Conservation (phyloP, 1,140 invertebrate species). For the Zeugodacus cucurbitae region DNA sequence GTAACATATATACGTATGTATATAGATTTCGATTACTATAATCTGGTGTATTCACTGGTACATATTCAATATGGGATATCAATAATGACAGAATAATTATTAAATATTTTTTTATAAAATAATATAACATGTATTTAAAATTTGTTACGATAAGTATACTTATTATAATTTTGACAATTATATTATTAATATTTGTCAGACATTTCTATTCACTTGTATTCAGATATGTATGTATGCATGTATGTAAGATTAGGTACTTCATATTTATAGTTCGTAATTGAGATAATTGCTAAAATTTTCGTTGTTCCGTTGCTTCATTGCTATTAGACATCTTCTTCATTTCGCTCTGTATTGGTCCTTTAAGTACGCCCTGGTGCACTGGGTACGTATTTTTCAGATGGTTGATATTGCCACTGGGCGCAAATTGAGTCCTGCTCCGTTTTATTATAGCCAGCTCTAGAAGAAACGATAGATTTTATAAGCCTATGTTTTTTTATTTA, state of each 20-base stretch:
- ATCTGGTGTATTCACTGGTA: too few species aligned
- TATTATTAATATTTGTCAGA: too few species aligned
- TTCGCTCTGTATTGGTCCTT: background rate
- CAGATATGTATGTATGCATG: background rate
- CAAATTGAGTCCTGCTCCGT: conserved; percentile 70
- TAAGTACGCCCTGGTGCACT: conserved; percentile 48
- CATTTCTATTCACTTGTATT: background rate
- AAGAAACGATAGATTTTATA: conserved; percentile 19
- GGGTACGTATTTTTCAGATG: conserved; percentile 72
- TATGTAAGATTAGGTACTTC: background rate
- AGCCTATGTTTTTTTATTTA: too few species aligned
- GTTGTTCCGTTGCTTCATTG: background rate
- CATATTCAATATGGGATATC: too few species aligned
- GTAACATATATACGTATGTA: too few species aligned
- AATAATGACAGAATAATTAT: too few species aligned
- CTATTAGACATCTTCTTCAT: background rate
- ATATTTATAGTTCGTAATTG: too few species aligned
- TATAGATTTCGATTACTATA: too few species aligned
- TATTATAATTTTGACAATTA: too few species aligned
- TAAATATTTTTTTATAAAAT: too few species aligned
- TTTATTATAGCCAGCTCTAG: conserved; percentile 71
- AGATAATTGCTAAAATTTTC: background rate
- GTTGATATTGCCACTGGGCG: conserved; percentile 73
- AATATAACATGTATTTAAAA: too few species aligned
- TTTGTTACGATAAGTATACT: too few species aligned